Evolutionary conservation across 2,113 vertebrate genomes (phyloP).

Genomic region (Trematomus loennbergii): DNA sequence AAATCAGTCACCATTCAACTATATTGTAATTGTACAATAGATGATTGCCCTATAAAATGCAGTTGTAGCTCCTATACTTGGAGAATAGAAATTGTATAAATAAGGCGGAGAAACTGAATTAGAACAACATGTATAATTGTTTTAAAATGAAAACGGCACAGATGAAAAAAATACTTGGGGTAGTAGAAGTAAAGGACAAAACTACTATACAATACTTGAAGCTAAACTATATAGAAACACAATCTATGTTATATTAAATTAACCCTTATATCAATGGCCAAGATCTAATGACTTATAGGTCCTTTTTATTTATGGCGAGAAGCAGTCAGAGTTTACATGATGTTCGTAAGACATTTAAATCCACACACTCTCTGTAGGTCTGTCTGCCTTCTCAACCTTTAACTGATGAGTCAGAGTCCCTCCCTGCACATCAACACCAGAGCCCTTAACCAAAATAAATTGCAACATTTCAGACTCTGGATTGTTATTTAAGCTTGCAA

Average conservation of each 20-base stretch:
- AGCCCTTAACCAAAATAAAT: conserved; percentile 9
- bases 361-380: neutral
- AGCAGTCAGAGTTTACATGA: neutral
- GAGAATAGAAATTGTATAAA: neutral
- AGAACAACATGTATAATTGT: neutral
- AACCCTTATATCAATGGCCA: no score
- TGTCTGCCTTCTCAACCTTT: conserved; percentile 14
- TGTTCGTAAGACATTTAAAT: conserved; percentile 11
- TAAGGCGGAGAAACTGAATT: neutral
- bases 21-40: neutral
- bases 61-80: neutral
- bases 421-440: conserved; percentile 23
- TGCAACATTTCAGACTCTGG: conserved; percentile 4
- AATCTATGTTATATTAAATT: no score
- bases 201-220: neutral
- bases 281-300: no score
- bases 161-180: neutral
- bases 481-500: conserved; percentile 17
- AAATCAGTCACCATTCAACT: neutral
- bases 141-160: neutral
- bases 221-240: no score
- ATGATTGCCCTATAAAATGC: neutral
- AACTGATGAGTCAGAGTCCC: conserved; percentile 34
- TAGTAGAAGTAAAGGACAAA: neutral
- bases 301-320: neutral